phyloP scores from a whole-genome alignment of 2,113 vertebrate species.

The Spilogale gracilis region DNA sequence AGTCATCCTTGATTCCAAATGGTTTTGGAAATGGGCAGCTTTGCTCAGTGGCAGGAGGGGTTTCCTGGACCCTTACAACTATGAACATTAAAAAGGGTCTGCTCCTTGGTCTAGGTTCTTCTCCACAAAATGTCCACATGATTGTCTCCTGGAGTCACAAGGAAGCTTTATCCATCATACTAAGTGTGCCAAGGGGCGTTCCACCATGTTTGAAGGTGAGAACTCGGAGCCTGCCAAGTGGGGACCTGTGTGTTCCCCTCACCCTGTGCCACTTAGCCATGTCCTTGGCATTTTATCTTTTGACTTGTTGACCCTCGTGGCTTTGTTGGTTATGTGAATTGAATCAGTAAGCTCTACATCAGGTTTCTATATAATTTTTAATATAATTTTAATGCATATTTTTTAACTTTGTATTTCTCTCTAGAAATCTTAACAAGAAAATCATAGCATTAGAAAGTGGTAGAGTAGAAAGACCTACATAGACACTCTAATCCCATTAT shows the following conservation, averaged over 20 bases:
- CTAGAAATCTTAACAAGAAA: constrained; percentile 7
- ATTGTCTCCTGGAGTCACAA: background rate
- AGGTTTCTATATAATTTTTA: constrained; percentile 21
- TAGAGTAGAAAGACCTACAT: background rate
- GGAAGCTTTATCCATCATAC: background rate
- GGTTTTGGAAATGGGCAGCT: background rate
- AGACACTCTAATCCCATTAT: background rate
- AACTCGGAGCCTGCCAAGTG: background rate
- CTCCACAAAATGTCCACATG: background rate
- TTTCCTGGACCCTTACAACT: background rate
- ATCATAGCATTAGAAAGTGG: background rate
- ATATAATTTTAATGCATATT: background rate
- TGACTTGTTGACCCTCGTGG: background rate
- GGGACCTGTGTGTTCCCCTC: too few species aligned
- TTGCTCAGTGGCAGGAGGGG: background rate
- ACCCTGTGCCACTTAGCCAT: background rate
- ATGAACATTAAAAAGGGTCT: background rate
- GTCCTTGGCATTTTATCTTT: background rate
- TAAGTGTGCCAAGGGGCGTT: background rate
- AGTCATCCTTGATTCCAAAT: background rate
- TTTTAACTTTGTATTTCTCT: constrained; percentile 3
- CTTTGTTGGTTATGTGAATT: background rate
- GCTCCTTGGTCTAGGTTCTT: background rate
- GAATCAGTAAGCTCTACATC: background rate
- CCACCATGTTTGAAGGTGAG: background rate